Evolutionary conservation across 2,888 invertebrate genomes (phyloP).

Genomic region (Ecdyonurus torrentis): DNA sequence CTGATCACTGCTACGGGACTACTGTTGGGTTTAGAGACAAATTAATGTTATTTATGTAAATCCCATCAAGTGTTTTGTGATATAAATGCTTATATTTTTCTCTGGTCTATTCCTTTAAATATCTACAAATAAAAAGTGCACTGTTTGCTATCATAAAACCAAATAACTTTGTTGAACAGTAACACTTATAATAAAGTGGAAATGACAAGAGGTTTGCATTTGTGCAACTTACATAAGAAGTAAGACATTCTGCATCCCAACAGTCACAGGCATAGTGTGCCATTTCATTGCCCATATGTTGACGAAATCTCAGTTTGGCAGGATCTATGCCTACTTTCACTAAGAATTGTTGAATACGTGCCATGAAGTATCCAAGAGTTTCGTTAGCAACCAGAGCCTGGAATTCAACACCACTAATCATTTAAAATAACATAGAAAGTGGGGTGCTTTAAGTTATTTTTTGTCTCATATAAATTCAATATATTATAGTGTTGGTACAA

Average conservation of each 20-base stretch:
- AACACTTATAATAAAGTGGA: not conserved
- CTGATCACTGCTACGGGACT: not conserved
- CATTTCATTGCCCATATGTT: constrained; percentile 99
- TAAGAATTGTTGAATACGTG: constrained; percentile 80
- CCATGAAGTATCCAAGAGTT: constrained; percentile 96
- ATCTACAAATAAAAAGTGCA: constrained; percentile 9
- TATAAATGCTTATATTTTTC: too few relatives aligned
- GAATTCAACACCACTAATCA: too few relatives aligned
- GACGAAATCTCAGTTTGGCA: constrained; percentile 78
- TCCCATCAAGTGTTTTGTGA: too few relatives aligned
- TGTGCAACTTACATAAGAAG: constrained; percentile 57
- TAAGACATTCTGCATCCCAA: constrained; percentile 98
- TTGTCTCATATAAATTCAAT: not conserved
- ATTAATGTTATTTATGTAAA: too few relatives aligned
- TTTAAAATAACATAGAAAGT: too few relatives aligned
- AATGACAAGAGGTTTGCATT: not conserved
- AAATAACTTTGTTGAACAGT: not conserved
- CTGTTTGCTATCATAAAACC: not conserved
- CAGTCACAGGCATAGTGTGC: constrained; percentile 99
- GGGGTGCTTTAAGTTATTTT: not conserved
- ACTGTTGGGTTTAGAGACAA: too few relatives aligned
- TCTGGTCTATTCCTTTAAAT: too few relatives aligned
- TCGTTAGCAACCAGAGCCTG: constrained; percentile 84
- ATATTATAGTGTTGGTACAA: too few relatives aligned
- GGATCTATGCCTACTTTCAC: constrained; percentile 73